Conservation (phyloP, 2,888 invertebrate species). For the Geophilus truncorum region DNA sequence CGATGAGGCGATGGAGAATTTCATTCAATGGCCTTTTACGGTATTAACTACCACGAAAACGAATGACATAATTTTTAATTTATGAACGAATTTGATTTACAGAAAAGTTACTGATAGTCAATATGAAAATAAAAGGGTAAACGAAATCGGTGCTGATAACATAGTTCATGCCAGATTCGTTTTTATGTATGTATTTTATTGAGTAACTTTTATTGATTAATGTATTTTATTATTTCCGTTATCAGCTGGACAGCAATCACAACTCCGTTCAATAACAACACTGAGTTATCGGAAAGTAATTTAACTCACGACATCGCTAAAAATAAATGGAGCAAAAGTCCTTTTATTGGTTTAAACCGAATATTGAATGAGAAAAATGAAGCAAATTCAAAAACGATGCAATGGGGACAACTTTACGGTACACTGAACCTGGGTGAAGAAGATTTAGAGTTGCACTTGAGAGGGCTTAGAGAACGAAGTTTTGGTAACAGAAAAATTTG, state of each 20-base stretch:
- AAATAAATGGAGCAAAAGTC: neutral
- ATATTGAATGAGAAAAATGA: neutral
- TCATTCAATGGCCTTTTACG: constrained; percentile 65
- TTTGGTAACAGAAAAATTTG: too few species aligned
- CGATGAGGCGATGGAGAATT: constrained; percentile 59
- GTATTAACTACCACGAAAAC: too few species aligned
- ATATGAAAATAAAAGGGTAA: neutral
- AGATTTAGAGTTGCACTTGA: constrained; percentile 52
- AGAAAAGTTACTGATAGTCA: neutral
- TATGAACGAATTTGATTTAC: neutral
- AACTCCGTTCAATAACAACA: neutral
- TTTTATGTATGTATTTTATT: neutral
- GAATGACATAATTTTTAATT: too few species aligned
- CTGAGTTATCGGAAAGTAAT: neutral
- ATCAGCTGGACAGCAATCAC: neutral
- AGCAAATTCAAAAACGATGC: constrained; percentile 42
- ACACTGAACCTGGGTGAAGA: constrained; percentile 50
- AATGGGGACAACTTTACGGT: constrained; percentile 61
- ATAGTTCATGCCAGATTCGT: neutral
- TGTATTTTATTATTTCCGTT: neutral
- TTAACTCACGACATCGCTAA: neutral
- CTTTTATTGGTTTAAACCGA: neutral
- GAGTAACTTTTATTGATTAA: neutral
- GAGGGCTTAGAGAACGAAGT: constrained; percentile 52
- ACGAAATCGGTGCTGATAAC: neutral